phyloP scores from a whole-genome alignment of 2,113 vertebrate species.

The Monopterus albus region DNA sequence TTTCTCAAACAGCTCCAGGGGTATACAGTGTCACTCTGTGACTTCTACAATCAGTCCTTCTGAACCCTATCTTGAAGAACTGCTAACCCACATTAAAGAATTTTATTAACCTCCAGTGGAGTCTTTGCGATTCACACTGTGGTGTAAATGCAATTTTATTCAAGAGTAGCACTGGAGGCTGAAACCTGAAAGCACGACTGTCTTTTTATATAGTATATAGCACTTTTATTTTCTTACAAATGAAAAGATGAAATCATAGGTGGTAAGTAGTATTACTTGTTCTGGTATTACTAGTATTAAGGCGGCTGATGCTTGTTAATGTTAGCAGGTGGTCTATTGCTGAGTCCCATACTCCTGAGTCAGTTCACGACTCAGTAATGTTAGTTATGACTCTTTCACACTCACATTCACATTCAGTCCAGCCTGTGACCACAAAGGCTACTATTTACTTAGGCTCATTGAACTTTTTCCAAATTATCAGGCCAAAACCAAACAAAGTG shows the following conservation, averaged over 20 bases:
- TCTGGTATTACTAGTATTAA: not conserved
- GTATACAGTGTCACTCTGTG: constrained; percentile 5
- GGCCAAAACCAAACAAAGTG: not conserved
- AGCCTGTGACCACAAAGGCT: not conserved
- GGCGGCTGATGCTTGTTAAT: not conserved
- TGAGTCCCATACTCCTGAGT: not conserved
- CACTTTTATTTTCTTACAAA: not conserved
- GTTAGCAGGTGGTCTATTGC: not conserved
- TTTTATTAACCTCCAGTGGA: not conserved
- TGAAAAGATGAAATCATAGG: not conserved
- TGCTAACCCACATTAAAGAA: constrained; percentile 6
- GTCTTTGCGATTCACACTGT: not conserved
- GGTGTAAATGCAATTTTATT: not conserved
- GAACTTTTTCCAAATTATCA: not conserved
- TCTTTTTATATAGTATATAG: no score
- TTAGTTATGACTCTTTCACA: not conserved
- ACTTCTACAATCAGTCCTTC: not conserved
- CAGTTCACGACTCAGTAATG: not conserved
- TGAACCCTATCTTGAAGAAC: not conserved
- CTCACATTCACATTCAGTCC: no score
- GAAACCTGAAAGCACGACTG: no score
- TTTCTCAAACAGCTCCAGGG: not conserved
- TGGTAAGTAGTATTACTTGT: not conserved
- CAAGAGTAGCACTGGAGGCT: not conserved
- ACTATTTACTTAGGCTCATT: not conserved